phyloP scores from a whole-genome alignment of 2,113 vertebrate species.

The Heteronetta atricapilla region DNA sequence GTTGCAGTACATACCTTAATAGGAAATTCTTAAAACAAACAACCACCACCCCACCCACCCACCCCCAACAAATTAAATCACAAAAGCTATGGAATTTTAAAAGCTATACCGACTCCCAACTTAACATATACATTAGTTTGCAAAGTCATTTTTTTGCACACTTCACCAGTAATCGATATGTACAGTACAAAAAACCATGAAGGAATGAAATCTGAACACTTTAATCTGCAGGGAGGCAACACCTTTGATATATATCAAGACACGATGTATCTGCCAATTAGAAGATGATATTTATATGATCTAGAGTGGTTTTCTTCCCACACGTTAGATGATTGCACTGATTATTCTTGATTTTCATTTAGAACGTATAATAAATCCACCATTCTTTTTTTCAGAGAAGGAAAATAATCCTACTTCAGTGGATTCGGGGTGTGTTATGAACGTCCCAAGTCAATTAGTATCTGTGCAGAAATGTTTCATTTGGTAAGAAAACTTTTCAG shows the following conservation, averaged over 20 bases:
- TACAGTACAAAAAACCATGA: neutral
- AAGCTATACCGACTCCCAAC: neutral
- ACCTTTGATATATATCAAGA: neutral
- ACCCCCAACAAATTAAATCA: neutral
- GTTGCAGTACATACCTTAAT: neutral
- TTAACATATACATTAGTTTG: neutral
- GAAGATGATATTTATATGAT: neutral
- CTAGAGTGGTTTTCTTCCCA: neutral
- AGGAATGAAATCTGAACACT: neutral
- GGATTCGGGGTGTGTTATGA: neutral
- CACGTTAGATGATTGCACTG: neutral
- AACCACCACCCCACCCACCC: neutral
- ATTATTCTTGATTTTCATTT: neutral
- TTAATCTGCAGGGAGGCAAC: neutral
- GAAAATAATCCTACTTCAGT: neutral
- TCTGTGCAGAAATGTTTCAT: neutral
- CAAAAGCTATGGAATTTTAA: neutral
- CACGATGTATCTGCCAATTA: neutral
- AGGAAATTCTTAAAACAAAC: neutral
- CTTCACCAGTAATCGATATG: neutral
- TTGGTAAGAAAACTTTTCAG: slow-evolving; percentile 15
- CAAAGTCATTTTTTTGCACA: slow-evolving; percentile 3
- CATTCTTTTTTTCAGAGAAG: neutral
- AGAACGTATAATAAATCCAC: neutral
- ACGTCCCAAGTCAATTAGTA: neutral